Base-by-base conservation (phyloP, 2,888 invertebrate species). In the Dermolepida albohirtum region DNA sequence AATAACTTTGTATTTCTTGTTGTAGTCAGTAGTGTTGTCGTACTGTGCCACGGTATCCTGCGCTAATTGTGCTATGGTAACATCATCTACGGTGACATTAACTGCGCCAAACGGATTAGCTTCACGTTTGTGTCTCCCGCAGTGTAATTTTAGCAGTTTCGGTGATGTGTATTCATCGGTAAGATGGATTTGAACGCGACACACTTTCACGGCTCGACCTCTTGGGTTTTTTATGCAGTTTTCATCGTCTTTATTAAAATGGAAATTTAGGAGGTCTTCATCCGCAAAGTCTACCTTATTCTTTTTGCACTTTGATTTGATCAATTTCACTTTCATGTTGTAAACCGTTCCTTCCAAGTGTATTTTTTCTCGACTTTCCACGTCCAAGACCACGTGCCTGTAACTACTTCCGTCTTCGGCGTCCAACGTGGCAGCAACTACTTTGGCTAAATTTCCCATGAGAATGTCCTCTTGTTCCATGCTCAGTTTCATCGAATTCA, bases 181-280 rank as follows among this genome's bases (percentile, higher is more conserved):
- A 57, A 79, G 81, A 69, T 86, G 84, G 47, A 88, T 80, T 66
- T 86, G 81, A 14, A 87, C 84, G 74, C 86, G 86, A 76, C 89
- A 89, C 64, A 87, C 84, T 79, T 86, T 86, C 8, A 78, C 79
- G 7, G 80, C 73, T 41, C 77, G 74, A 17, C 10, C 54, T 39
- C 10, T 40, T 16, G 16, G 5, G 1, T 17, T 16, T 52, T 78
- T 79, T 14, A 76, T 71, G 69, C 83, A 81, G 71, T 77, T 75
- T 49, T 73, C 73, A 64, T 78, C 81, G 16, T 75, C 70, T 47
- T 76, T 74, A 55, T 73, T 64, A 14, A 34, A 44, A 39, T 63
- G 1, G 65, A 71, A 69, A 66, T n/a, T 47, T 10, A 65, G 22
- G 6, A 68, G 43, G 14, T 68, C 27, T n/a, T n/a, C 11, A 22